A percentile compares a stretch with the other conserved stretches of the same genome.
Evolutionary conservation across 2,797 vertebrate genomes (phyloP).

Genomic region (Cetoscarus ocellatus): DNA sequence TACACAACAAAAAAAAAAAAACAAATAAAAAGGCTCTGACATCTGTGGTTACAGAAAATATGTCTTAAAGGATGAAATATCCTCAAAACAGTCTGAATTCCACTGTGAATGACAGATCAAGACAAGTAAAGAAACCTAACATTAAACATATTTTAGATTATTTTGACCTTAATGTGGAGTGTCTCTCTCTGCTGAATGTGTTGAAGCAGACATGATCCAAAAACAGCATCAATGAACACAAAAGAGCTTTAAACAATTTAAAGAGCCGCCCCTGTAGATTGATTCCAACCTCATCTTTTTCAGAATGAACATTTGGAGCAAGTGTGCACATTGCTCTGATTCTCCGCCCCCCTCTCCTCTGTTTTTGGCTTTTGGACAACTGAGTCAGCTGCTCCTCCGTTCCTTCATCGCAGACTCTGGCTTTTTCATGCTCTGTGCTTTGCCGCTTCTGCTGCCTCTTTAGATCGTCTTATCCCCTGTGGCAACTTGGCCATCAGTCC

Average conservation of each 20-base stretch:
- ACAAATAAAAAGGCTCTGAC: too few species aligned
- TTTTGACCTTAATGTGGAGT: not conserved
- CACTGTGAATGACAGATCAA: not conserved
- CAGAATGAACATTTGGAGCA: not conserved
- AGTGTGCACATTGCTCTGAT: not conserved
- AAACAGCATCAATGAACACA: not conserved
- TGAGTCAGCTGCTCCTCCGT: not conserved
- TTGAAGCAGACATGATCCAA: not conserved
- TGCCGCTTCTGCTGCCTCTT: conserved; percentile 18
- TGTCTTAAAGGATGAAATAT: not conserved
- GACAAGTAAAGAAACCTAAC: too few species aligned
- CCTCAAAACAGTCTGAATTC: not conserved
- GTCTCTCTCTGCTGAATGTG: not conserved
- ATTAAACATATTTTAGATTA: not conserved
- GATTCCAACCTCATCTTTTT: not conserved
- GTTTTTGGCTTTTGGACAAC: not conserved
- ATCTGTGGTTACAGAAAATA: not conserved
- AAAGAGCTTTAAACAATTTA: not conserved
- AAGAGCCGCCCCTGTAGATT: not conserved
- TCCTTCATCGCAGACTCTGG: not conserved
- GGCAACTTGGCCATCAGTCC: conserved; percentile 27
- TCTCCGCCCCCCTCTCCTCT: not conserved
- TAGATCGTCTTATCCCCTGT: conserved; percentile 9
- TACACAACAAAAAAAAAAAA: not conserved
- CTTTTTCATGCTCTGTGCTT: conserved; percentile 8